phyloP scores from a whole-genome alignment of 2,797 vertebrate species.

The Artibeus jamaicensis region DNA sequence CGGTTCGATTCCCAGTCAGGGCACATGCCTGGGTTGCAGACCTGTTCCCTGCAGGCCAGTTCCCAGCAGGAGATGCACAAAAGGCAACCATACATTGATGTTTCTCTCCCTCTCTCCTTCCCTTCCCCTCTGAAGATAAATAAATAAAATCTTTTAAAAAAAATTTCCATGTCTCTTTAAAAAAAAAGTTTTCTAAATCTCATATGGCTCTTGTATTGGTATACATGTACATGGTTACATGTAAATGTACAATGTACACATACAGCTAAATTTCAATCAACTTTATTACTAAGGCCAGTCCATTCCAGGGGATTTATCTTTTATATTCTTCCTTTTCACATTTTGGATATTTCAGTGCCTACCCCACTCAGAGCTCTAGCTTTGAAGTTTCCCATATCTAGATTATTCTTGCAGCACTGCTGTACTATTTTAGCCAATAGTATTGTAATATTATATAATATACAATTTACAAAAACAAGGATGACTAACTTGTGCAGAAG shows the following conservation, averaged over 20 bases:
- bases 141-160: no score
- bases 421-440: slow-evolving; percentile 71
- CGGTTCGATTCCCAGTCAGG: no score
- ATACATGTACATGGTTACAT: slow-evolving; percentile 62
- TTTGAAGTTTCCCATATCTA: slow-evolving; percentile 62
- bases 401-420: slow-evolving; percentile 57
- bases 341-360: slow-evolving; percentile 67
- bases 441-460: slow-evolving; percentile 79
- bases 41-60: no score
- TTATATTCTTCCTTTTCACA: slow-evolving; percentile 60
- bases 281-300: slow-evolving; percentile 71
- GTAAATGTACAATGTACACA: slow-evolving; percentile 77
- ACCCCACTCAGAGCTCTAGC: slow-evolving; percentile 69
- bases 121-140: no score
- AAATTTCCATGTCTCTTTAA: no score
- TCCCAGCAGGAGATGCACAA: no score
- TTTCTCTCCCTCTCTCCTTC: no score
- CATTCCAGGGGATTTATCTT: slow-evolving; percentile 59
- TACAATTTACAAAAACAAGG: slow-evolving; percentile 72
- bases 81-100: no score
- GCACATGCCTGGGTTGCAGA: no score
- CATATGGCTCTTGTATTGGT: slow-evolving; percentile 62
- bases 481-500: slow-evolving; percentile 43
- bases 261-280: slow-evolving; percentile 73
- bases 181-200: slow-evolving; percentile 74